Conservation (phyloP, 2,113 vertebrate species). For the Lycaon pictus region DNA sequence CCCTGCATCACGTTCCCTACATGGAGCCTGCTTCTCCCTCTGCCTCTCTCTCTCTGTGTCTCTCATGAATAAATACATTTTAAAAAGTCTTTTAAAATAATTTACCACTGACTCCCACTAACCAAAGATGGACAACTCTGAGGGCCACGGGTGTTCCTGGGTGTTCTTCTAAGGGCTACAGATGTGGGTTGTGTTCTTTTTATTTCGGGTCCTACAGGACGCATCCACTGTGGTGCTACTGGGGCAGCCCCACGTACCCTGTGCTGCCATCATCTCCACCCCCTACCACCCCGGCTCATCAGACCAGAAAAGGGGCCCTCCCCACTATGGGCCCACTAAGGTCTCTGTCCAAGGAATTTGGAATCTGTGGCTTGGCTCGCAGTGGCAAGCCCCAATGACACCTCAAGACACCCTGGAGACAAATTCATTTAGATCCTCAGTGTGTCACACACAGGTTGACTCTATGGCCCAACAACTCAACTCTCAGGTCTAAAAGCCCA, state of each 20-base stretch:
- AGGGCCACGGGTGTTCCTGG: not conserved
- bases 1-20: too few relatives aligned
- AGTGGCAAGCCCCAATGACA: accelerated
- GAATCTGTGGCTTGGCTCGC: not conserved
- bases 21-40: too few relatives aligned
- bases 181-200: not conserved
- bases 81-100: not conserved
- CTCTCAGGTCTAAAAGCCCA: not conserved
- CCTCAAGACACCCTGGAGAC: not conserved
- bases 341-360: not conserved
- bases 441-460: accelerated
- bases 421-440: not conserved
- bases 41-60: too few relatives aligned
- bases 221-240: accelerated
- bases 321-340: not conserved
- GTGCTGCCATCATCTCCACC: too few relatives aligned
- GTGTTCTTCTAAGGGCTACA: not conserved
- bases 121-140: not conserved
- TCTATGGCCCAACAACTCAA: accelerated
- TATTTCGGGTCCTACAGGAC: not conserved
- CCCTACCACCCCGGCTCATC: not conserved
- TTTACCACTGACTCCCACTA: not conserved
- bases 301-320: too few relatives aligned
- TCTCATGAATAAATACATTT: too few relatives aligned
- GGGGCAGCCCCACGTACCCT: accelerated